Conservation (phyloP, 1,140 invertebrate species). For the Diorhabda carinulata region DNA sequence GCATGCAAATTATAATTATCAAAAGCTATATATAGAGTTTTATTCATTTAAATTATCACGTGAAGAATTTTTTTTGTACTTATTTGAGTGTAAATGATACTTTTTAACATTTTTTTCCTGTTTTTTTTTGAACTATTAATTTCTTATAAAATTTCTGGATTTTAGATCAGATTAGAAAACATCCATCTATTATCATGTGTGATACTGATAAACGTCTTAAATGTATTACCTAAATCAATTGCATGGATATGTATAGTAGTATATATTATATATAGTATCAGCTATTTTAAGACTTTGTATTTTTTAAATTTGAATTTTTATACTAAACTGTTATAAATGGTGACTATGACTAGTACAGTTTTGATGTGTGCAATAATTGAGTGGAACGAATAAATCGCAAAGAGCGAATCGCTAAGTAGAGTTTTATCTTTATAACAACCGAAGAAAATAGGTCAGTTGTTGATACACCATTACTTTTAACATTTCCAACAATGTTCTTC, state of each 20-base stretch:
- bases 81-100: no score
- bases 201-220: conserved; percentile 45
- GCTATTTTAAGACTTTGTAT: conserved; percentile 50
- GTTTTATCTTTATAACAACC: conserved; percentile 42
- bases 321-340: conserved; percentile 50
- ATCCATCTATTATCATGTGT: conserved; percentile 46
- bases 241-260: conserved; percentile 49
- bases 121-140: no score
- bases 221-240: conserved; percentile 45
- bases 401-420: conserved; percentile 33
- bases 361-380: conserved; percentile 47
- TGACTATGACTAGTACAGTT: conserved; percentile 48
- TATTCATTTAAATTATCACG: no score
- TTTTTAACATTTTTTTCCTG: no score
- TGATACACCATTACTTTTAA: no score
- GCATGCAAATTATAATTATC: no score
- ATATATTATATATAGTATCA: conserved; percentile 47
- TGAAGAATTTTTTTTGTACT: no score
- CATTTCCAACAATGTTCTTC: background rate
- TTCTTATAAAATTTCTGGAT: no score
- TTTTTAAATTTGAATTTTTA: conserved; percentile 52
- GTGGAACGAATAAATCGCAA: conserved; percentile 24
- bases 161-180: background rate
- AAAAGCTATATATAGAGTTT: no score
- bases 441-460: conserved; percentile 15